Evolutionary conservation across 1,140 invertebrate species (phyloP), one percentile per base, ranked within the genome.

Genomic region (Apis dorsata): DNA sequence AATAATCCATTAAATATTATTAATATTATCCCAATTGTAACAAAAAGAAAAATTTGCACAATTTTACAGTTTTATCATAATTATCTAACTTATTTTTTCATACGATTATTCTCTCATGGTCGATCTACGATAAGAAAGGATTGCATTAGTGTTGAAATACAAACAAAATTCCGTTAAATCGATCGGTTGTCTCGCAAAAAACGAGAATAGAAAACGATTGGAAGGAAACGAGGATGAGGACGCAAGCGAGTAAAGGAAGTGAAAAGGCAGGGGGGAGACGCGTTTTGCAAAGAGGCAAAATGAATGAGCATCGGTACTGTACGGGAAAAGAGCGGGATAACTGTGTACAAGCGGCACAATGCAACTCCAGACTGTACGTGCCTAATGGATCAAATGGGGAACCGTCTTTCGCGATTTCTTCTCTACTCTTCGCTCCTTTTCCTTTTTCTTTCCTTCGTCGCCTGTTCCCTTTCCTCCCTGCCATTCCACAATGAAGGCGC

Each of bases 361-460:
- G 65, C 13, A 24, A 28, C 59, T 65, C 5, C 44, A 65, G 34
- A n/a, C 65, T 69, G 76, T 79, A 79, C 65, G 65, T 79, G 76
- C 65, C 76, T 79, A 79, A 79, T 79, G 53, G 76, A 79, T 21
- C 76, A 69, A 69, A 65, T 34, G 9, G 53, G 21, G 2, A 69
- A 79, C 21, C 60, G 77, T 85, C 83, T 53, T 34, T 34, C 66
- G 60, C 65, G n/a, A 75, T 19, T 21, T 81, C 77, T 65, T 34
- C 24, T 15, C 28, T 2, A 44, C 12, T 19, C 17, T 24, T 69
- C 53, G 8, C 34, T 8, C 19, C n/a, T 55, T 24, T 53, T 34
- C 34, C 57, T 51, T 53, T 73, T 57, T 15, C 71, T 59, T 73
- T n/a, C 28, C 10, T 59, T n/a, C 7, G 4, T 5, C 12, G 1